phyloP scores from a whole-genome alignment of 2,888 invertebrate genomes.

The Deilephila porcellus region DNA sequence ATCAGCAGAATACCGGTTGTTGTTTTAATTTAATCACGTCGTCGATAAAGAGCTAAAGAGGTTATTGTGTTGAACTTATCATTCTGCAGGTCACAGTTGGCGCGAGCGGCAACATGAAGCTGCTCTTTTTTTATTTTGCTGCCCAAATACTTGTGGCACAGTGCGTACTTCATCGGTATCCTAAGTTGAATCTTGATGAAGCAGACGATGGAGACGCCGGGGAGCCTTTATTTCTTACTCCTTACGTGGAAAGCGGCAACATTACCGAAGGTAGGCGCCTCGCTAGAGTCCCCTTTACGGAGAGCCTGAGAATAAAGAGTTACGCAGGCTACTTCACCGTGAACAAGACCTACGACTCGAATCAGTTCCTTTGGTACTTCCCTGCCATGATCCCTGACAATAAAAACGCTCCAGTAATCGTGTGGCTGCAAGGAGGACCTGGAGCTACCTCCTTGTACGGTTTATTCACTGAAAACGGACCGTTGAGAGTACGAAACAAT shows the following conservation, averaged over 20 bases:
- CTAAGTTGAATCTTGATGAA: conserved; percentile 61
- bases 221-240: conserved; percentile 90
- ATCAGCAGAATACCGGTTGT: conserved; percentile 10
- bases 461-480: conserved; percentile 94
- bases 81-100: conserved; percentile 15
- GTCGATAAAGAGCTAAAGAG: conserved; percentile 26
- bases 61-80: conserved; percentile 16
- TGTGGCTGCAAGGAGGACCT: conserved; percentile 95
- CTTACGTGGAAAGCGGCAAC: conserved; percentile 88
- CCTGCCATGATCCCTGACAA: conserved; percentile 86
- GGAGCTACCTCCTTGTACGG: conserved; percentile 92
- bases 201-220: conserved; percentile 71
- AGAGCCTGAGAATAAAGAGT: conserved; percentile 86
- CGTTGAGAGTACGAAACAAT: conserved; percentile 72
- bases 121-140: conserved; percentile 48
- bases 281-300: conserved; percentile 85
- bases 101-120: conserved; percentile 52
- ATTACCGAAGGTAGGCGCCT: conserved; percentile 86
- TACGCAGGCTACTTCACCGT: conserved; percentile 95
- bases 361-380: conserved; percentile 97
- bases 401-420: conserved; percentile 87
- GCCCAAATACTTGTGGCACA: conserved; percentile 55
- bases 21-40: background rate
- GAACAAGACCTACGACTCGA: conserved; percentile 89
- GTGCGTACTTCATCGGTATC: conserved; percentile 67